phyloP scores from a whole-genome alignment of 2,888 invertebrate genomes.

The Selenia dentaria region DNA sequence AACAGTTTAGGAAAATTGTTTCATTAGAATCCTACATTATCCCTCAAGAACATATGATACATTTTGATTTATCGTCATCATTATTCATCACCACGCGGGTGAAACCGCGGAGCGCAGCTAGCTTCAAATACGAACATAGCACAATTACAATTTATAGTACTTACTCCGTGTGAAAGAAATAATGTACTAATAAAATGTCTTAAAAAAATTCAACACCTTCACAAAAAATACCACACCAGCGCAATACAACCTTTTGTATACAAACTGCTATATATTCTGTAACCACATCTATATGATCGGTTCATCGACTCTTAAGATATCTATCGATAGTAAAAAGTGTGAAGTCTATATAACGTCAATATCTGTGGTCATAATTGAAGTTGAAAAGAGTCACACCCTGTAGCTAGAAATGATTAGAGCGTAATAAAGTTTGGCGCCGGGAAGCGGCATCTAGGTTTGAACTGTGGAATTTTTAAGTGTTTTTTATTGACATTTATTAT shows the following conservation, averaged over 20 bases:
- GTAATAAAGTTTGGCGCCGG: slow-evolving; percentile 29
- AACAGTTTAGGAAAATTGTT: no score
- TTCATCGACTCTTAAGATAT: slow-evolving; percentile 4
- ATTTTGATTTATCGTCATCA: no score
- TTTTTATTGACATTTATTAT: no score
- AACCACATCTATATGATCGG: slow-evolving; percentile 2
- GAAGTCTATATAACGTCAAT: slow-evolving; percentile 1
- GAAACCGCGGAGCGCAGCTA: no score
- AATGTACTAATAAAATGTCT: no score
- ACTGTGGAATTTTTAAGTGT: not conserved
- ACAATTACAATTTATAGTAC: no score
- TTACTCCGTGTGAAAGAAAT: no score
- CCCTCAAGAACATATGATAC: no score
- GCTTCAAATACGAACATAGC: no score
- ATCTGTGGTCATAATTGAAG: slow-evolving; percentile 4
- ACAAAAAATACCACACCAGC: slow-evolving; percentile 10
- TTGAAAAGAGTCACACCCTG: slow-evolving; percentile 14
- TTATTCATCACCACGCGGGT: no score
- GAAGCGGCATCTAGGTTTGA: slow-evolving; percentile 1
- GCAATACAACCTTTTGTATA: not conserved
- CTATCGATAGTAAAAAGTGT: slow-evolving; percentile 17
- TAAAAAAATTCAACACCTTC: slow-evolving; percentile 23
- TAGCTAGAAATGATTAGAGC: slow-evolving; percentile 15
- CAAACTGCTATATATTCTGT: not conserved
- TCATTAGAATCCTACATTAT: no score